Evolutionary conservation across 1,140 invertebrate species (phyloP), one percentile per base, ranked within the genome.

Genomic region (Lepidurus couesii): DNA sequence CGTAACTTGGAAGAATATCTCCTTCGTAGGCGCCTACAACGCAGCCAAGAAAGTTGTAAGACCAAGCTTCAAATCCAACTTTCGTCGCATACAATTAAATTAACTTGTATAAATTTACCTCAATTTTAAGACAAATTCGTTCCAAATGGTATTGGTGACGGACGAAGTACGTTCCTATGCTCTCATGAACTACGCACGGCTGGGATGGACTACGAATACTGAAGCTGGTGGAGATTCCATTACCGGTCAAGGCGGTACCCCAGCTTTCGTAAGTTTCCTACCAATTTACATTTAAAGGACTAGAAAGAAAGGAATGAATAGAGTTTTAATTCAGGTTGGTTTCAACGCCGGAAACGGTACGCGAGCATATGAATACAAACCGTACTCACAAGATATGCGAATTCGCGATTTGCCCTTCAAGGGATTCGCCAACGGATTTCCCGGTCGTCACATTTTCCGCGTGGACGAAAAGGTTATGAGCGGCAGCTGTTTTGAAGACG

Each of bases 311-410:
- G n/a, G 43, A 74, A 78, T 78, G 16, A 42, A 74, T 13, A 65
- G 6, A 65, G 0, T 21, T 79, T 80, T 76, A 47, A 82, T 85
- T 81, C 82, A 95, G 93, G 90, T 98, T 82, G 96, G 96, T 47
- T 98, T 98, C 85, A 98, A 98, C 84, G 95, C 92, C 76, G 96
- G 96, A 78, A 98, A 98, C 83, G 95, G 94, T 16, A 98, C 95
- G 1, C 89, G 92, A 83, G 91, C 91, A 79, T 96, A 92, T 84
- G 93, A 96, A 85, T 97, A 97, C 84, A 89, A 88, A 77, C 95
- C 95, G 0, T 97, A 96, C 85, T 96, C 95, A 74, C 95, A 97
- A 86, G 88, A 89, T 44, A 91, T 93, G 42, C 92, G 94, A 24
- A 88, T 97, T 10, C 87, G 92, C 79, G 93, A 96, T 86, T 86